Evolutionary conservation across 2,888 invertebrate species (phyloP), one percentile per base, ranked within the genome.

Genomic region (Harmothoe impar): DNA sequence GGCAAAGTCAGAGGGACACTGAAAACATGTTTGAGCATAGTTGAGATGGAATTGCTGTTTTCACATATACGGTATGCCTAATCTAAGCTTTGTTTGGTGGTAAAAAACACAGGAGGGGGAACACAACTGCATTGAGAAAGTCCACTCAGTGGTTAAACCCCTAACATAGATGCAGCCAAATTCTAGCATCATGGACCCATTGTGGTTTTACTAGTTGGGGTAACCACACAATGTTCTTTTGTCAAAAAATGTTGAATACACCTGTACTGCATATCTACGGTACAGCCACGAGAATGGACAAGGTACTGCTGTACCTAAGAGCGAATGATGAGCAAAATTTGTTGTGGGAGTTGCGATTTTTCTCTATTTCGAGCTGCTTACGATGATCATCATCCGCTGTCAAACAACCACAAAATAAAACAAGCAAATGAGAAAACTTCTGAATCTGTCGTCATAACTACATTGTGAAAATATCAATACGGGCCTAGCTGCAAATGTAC

Each of bases 351-450:
- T 81, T 81, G 20, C n/a, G n/a, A n/a, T n/a, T 7, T 81, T 81
- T 81, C 23, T 81, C 0, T n/a, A 5, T 35, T 81, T 23, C 35
- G 72, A 72, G 72, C 72, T 72, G 72, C 25, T 72, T 72, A 29
- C 72, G 72, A 43, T 81, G 43, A 35, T 81, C 81, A 43, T 81
- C 10, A 35, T 81, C 81, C n/a, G 81, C 81, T 81, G 72, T 81
- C 35, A 77, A 77, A 77, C 81, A 81, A 81, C 81, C 35, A 81
- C 81, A 81, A 43, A 43, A 81, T 23, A 81, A 10, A 25, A 81
- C 33, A 23, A 72, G 72, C 25, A 72, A 72, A 72, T 72, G 31
- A n/a, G 72, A 72, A 72, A 72, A 72, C 25, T 29, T 7, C 25
- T 23, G 25, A 72, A n/a, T 72, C 72, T 72, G 72, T 72, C n/a